Conservation (phyloP, 2,113 vertebrate genomes). For the Ovibos moschatus region DNA sequence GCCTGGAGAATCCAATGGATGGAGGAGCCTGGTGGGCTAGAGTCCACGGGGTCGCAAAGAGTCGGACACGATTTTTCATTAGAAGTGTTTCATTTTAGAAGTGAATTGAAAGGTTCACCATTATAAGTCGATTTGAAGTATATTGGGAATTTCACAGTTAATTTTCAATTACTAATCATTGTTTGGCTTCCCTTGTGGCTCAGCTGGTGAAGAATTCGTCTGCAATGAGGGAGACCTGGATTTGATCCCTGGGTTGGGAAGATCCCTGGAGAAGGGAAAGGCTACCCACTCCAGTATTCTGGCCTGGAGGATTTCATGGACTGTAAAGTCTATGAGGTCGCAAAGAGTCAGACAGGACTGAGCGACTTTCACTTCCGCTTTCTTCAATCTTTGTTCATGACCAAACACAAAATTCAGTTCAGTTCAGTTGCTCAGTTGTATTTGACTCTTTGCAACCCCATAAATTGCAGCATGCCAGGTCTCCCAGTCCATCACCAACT, state of each 20-base stretch:
- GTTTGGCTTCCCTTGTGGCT: not conserved
- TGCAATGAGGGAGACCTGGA: not conserved
- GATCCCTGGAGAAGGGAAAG: not conserved
- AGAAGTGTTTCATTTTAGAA: not conserved
- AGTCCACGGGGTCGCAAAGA: no score
- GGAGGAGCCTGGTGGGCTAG: no score
- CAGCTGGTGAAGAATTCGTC: not conserved
- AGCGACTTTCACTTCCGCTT: not conserved
- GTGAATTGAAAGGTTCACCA: not conserved
- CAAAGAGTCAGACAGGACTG: fast-evolving
- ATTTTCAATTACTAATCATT: not conserved
- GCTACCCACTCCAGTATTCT: not conserved
- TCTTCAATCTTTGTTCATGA: not conserved
- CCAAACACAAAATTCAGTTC: not conserved
- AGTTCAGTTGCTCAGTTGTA: no score
- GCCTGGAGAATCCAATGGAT: no score
- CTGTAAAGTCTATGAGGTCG: not conserved
- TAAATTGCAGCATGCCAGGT: no score
- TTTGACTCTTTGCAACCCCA: no score
- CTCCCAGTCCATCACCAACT: no score
- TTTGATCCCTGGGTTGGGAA: not conserved
- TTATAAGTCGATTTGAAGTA: not conserved
- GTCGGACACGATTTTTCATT: not conserved
- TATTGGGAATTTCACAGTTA: not conserved
- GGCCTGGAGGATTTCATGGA: not conserved